phyloP scores from a whole-genome alignment of 2,113 vertebrate species.

The Dryoscopus gambensis region DNA sequence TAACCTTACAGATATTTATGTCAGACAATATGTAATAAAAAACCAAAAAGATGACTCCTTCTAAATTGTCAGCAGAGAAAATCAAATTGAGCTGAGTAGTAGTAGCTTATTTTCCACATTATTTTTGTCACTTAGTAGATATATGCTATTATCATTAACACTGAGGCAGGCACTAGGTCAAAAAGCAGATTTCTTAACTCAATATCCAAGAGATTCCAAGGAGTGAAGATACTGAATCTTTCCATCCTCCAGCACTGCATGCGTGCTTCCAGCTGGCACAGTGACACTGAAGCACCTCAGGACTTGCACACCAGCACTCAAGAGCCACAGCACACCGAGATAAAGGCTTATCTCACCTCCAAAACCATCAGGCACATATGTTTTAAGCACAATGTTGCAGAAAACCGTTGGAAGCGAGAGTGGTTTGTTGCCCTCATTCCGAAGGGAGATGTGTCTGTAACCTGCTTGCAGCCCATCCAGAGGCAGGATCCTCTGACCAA shows the following conservation, averaged over 20 bases:
- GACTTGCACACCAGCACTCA: background rate
- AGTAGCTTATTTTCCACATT: background rate
- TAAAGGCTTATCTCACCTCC: conserved; percentile 81
- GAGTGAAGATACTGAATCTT: background rate
- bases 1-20: background rate
- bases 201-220: background rate
- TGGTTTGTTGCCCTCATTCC: conserved; percentile 97
- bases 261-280: background rate
- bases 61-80: background rate
- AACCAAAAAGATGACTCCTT: background rate
- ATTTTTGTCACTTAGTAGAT: background rate
- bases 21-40: background rate
- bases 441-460: conserved; percentile 95
- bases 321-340: background rate
- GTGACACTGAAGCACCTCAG: background rate
- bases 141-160: background rate
- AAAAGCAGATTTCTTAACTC: background rate
- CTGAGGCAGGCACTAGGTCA: background rate
- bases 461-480: conserved; percentile 96
- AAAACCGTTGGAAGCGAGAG: conserved; percentile 94
- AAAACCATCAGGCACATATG: conserved; percentile 97
- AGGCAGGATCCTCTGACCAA: conserved; percentile 94
- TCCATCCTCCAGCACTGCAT: background rate
- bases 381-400: conserved; percentile 99
- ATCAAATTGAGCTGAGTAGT: background rate